phyloP scores from a whole-genome alignment of 1,140 invertebrate species.

The Micrasema longulum region DNA sequence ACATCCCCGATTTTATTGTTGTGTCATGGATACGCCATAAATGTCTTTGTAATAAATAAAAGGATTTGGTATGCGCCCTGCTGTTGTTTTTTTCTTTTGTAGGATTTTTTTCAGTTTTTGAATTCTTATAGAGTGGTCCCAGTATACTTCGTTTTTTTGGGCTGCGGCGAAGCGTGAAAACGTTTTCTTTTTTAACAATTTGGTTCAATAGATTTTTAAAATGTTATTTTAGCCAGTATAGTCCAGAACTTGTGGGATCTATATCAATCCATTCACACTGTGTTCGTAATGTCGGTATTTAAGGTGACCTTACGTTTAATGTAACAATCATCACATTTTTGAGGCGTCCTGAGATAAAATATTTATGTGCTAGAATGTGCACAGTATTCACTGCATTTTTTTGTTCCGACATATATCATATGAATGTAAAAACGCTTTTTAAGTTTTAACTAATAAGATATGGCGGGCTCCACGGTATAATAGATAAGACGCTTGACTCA shows the following conservation, averaged over 20 bases:
- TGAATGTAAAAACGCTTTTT: too few species aligned
- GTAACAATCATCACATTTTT: not conserved
- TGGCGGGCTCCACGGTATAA: too few species aligned
- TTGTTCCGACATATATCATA: too few species aligned
- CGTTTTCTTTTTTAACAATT: not conserved
- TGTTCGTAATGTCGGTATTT: slow-evolving; percentile 8
- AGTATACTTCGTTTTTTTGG: not conserved
- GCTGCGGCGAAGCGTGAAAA: not conserved
- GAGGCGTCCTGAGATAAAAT: too few species aligned
- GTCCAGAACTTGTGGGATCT: not conserved
- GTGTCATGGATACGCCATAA: too few species aligned
- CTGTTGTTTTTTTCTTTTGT: not conserved
- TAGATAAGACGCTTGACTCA: too few species aligned
- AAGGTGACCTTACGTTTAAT: slow-evolving; percentile 13
- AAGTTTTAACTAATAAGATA: too few species aligned
- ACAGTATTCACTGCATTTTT: too few species aligned
- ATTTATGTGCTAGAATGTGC: too few species aligned
- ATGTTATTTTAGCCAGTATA: not conserved
- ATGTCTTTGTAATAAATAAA: too few species aligned
- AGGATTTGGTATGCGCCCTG: too few species aligned
- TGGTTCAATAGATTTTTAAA: not conserved
- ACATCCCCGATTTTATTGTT: too few species aligned
- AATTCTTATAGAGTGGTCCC: not conserved
- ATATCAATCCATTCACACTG: slow-evolving; percentile 9
- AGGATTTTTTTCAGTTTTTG: not conserved